Evolutionary conservation across 2,888 invertebrate species (phyloP).

Genomic region (Limnephilus lunatus): DNA sequence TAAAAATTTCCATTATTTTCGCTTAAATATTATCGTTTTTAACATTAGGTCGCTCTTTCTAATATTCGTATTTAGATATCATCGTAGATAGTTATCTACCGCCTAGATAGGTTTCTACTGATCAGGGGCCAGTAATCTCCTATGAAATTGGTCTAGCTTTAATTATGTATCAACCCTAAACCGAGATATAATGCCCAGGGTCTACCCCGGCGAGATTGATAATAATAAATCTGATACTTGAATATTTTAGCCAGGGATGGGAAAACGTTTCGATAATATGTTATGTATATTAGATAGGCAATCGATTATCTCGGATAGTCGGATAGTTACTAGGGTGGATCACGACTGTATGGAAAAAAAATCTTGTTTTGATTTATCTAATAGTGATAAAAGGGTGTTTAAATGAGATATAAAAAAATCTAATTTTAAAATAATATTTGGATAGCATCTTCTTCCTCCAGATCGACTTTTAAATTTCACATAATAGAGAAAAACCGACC

Average conservation of each 20-base stretch:
- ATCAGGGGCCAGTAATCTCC: neutral
- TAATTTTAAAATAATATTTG: too few species aligned
- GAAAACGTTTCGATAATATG: neutral
- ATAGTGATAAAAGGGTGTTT: too few species aligned
- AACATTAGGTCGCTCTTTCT: too few species aligned
- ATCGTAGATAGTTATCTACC: neutral
- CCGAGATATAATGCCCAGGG: neutral
- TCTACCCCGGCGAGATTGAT: neutral
- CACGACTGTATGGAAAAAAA: too few species aligned
- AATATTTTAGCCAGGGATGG: neutral
- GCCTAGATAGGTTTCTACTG: neutral
- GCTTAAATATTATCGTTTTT: too few species aligned
- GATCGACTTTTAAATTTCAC: too few species aligned
- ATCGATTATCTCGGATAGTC: neutral
- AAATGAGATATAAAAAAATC: too few species aligned
- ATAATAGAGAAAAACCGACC: too few species aligned
- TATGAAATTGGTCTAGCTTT: neutral
- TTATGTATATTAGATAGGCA: neutral
- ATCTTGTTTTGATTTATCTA: too few species aligned
- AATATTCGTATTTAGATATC: too few species aligned
- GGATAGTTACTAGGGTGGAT: neutral
- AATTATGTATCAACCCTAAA: constrained; percentile 2
- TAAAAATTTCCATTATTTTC: too few species aligned
- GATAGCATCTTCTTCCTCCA: too few species aligned
- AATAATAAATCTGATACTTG: neutral